Evolutionary conservation across 2,797 vertebrate genomes (phyloP), one percentile per base, ranked within the genome.

Genomic region (Poeciliopsis infans): DNA sequence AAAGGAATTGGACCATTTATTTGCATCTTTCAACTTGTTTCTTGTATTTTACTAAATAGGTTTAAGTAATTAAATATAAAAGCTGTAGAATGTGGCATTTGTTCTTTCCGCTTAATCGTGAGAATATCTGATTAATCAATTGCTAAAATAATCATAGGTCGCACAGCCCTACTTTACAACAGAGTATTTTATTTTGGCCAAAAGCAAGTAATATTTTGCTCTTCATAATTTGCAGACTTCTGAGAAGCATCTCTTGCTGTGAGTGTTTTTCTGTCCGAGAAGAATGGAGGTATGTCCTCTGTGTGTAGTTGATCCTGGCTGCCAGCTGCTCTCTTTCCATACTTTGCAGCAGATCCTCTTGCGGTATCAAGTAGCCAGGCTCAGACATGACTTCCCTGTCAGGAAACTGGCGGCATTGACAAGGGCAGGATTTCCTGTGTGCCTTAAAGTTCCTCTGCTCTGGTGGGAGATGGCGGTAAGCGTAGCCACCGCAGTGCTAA

Each of bases 301-400:
- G 86, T 91, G 75, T 84, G 75, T 84, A 43, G 86, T 79, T 4
- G 92, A 95, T 92, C 89, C 83, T 71, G 57, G 70, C 89, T 83
- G 88, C 90, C 93, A 94, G 92, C 94, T 92, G 92, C 90, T 89
- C 31, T 93, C 85, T 86, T 90, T 80, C 82, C 85, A 91, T 85
- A 88, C 83, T 79, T 76, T 90, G 73, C 84, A 91, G 87, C 86
- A 85, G 89, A 92, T 92, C 90, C 91, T 86, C 79, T 87, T 81
- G 46, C 80, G 78, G 88, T 93, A 87, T 95, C 93, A 83, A 89
- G 91, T 95, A 85, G 89, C 93, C 77, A 73, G 77, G 69, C 82
- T 75, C 80, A 70, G 68, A 78, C 76, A 64, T 61, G 78, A 78
- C 86, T 79, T 80, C 83, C 45, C 86, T 89, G 83, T 87, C 85